Conservation (phyloP, 2,888 invertebrate genomes). For the Amitus sp. region DNA sequence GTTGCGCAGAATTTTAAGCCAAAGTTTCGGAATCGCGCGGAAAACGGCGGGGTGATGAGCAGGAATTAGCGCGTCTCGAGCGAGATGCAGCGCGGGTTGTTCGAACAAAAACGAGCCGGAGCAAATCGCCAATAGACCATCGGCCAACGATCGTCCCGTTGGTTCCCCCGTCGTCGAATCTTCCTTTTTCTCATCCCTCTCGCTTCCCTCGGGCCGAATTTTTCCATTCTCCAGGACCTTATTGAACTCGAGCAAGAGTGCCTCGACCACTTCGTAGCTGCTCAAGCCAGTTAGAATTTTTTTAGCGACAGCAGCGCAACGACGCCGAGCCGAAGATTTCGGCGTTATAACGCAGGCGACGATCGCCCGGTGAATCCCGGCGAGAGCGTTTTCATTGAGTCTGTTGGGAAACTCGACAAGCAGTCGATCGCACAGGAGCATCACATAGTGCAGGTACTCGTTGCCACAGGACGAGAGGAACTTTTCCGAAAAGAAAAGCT, state of each 20-base stretch:
- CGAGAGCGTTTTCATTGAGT: slow-evolving; percentile 72
- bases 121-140: slow-evolving; percentile 69
- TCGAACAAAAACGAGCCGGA: slow-evolving; percentile 64
- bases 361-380: slow-evolving; percentile 77
- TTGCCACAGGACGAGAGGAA: slow-evolving; percentile 77
- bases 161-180: slow-evolving; percentile 63
- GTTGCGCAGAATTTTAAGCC: slow-evolving; percentile 74
- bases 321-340: slow-evolving; percentile 71
- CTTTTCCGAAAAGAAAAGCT: slow-evolving; percentile 84
- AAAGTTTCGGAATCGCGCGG: slow-evolving; percentile 71
- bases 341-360: slow-evolving; percentile 76
- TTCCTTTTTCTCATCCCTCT: slow-evolving; percentile 63
- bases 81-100: slow-evolving; percentile 68
- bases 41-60: slow-evolving; percentile 81
- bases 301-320: slow-evolving; percentile 72
- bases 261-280: slow-evolving; percentile 72
- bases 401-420: slow-evolving; percentile 76
- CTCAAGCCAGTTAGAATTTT: slow-evolving; percentile 71
- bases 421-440: slow-evolving; percentile 78
- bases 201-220: slow-evolving; percentile 66
- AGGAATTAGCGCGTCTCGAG: slow-evolving; percentile 76
- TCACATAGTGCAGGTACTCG: slow-evolving; percentile 78
- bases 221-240: slow-evolving; percentile 75
- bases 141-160: slow-evolving; percentile 70
- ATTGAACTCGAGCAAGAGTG: slow-evolving; percentile 75